Conservation (phyloP, 2,113 vertebrate species). For the Scopus umbretta region DNA sequence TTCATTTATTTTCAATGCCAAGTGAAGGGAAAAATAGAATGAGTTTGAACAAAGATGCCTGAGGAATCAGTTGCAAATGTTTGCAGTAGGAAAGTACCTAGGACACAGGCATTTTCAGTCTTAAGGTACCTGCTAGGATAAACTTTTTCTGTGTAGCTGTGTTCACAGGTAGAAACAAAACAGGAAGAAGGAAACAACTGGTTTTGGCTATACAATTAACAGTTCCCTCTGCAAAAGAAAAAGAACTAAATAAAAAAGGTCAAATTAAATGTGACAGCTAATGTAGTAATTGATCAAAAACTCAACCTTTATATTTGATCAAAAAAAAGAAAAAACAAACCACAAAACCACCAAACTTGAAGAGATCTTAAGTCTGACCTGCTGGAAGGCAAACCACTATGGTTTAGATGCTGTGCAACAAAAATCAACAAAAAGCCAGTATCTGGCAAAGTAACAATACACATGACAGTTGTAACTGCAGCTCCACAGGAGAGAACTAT, state of each 20-base stretch:
- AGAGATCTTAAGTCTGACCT: not conserved
- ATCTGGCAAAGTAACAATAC: not conserved
- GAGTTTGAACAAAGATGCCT: not conserved
- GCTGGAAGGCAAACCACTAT: not conserved
- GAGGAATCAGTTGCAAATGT: not conserved
- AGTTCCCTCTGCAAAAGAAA: not conserved
- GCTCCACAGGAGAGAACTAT: not conserved
- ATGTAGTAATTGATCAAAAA: not conserved
- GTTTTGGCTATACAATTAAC: not conserved
- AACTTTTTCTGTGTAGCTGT: not conserved
- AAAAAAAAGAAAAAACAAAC: fast-evolving
- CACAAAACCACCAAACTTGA: not conserved
- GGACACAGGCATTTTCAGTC: not conserved
- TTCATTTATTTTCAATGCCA: constrained; percentile 18
- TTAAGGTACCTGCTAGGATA: not conserved
- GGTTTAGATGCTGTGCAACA: not conserved
- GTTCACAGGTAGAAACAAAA: not conserved
- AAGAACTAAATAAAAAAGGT: not conserved
- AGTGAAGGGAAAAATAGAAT: constrained; percentile 1
- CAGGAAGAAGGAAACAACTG: not conserved
- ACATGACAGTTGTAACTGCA: not conserved
- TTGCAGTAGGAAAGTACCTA: not conserved
- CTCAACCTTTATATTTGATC: not conserved
- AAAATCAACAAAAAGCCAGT: not conserved
- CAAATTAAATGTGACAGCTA: not conserved